These are phyloP conservation scores for honey bee (Apis mellifera) DNA, from an alignment of 1,140 invertebrate genomes.

Conservation along the genomic window DNA sequence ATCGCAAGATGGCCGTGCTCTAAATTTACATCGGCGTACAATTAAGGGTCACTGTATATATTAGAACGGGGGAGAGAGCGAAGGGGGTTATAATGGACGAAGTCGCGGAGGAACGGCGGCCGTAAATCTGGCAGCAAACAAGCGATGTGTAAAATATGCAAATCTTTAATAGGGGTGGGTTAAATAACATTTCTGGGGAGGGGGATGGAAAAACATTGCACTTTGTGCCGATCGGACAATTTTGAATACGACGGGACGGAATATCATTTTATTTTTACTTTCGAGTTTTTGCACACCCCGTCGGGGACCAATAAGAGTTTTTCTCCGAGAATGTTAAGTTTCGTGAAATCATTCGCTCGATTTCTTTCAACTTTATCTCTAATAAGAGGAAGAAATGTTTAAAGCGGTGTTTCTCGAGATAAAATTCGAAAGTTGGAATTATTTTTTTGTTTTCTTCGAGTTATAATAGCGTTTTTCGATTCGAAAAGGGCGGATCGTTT, in stretches of 20 bases:
- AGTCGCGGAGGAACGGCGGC: slow-evolving; percentile 33
- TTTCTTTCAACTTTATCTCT: too few relatives aligned
- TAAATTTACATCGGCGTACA: background rate
- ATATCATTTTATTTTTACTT: slow-evolving; percentile 40
- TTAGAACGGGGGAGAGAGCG: background rate
- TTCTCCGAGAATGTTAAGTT: too few relatives aligned
- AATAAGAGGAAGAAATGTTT: too few relatives aligned
- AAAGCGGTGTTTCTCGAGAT: too few relatives aligned
- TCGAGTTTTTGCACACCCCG: too few relatives aligned
- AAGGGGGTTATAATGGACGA: slow-evolving; percentile 22
- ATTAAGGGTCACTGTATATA: slow-evolving; percentile 13
- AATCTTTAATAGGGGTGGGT: slow-evolving; percentile 54
- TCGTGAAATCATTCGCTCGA: too few relatives aligned
- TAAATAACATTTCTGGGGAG: slow-evolving; percentile 39
- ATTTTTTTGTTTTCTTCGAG: too few relatives aligned
- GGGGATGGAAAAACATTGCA: slow-evolving; percentile 52
- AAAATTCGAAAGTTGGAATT: too few relatives aligned
- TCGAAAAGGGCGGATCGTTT: too few relatives aligned
- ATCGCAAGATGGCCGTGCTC: too few relatives aligned
- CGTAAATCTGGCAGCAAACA: slow-evolving; percentile 54
- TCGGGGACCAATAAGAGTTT: background rate
- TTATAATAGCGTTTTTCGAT: too few relatives aligned
- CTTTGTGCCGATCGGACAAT: slow-evolving; percentile 30
- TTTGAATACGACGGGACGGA: slow-evolving; percentile 54
- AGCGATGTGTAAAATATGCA: slow-evolving; percentile 51